Evolutionary conservation across 2,888 invertebrate species (phyloP).

Genomic region (Spodoptera exigua): DNA sequence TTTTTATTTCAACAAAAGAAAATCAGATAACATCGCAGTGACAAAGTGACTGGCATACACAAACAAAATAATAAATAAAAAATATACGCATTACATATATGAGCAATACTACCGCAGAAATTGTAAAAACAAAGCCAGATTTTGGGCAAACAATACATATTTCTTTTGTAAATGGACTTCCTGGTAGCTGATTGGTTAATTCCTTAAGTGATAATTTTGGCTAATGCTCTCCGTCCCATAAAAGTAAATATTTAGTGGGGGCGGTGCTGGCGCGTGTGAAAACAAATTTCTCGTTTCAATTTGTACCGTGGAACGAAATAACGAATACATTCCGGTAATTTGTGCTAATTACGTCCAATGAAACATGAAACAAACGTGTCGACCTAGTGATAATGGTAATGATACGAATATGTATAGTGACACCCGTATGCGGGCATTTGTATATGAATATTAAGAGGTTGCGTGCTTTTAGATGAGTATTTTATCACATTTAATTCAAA

Average conservation of each 20-base stretch:
- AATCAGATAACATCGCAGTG: too few species aligned
- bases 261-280: slow-evolving; percentile 56
- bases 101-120: too few species aligned
- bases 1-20: too few species aligned
- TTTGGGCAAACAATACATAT: slow-evolving; percentile 3
- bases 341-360: slow-evolving; percentile 31
- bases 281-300: slow-evolving; percentile 57
- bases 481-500: too few species aligned
- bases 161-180: slow-evolving; percentile 25
- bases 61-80: too few species aligned
- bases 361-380: slow-evolving; percentile 12
- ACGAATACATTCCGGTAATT: slow-evolving; percentile 51
- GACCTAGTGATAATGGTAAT: too few species aligned
- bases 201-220: slow-evolving; percentile 37
- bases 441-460: too few species aligned
- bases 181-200: slow-evolving; percentile 16
- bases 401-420: too few species aligned
- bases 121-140: not conserved
- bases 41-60: too few species aligned
- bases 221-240: slow-evolving; percentile 46
- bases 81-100: too few species aligned
- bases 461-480: too few species aligned
- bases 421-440: too few species aligned
- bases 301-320: slow-evolving; percentile 56
- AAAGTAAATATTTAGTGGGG: slow-evolving; percentile 52